Percentiles rank a stretch among this genome's conserved stretches.
Evolutionary conservation across 2,113 vertebrate species (phyloP).

Genomic region (Mustela lutreola): DNA sequence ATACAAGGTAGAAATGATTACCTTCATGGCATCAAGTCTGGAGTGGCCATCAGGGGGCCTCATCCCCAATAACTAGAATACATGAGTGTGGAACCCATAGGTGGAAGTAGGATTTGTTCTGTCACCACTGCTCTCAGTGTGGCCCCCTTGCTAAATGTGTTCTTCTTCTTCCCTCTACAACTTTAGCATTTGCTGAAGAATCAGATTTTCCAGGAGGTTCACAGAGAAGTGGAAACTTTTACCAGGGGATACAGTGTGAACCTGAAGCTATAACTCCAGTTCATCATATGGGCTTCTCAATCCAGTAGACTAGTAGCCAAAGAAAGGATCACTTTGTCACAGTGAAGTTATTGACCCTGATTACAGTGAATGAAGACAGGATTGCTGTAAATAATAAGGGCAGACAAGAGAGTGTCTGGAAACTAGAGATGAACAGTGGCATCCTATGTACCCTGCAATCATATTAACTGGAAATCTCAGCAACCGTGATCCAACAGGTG

Average conservation of each 20-base stretch:
- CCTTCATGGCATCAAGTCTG: background rate
- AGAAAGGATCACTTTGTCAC: background rate
- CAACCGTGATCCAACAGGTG: background rate
- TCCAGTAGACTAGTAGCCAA: background rate
- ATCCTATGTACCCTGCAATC: background rate
- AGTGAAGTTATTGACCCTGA: background rate
- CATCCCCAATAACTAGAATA: background rate
- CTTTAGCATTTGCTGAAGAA: background rate
- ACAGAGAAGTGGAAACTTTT: background rate
- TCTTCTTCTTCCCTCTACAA: background rate
- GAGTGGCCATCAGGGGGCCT: background rate
- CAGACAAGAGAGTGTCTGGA: background rate
- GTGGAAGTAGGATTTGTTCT: background rate
- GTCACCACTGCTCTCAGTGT: background rate
- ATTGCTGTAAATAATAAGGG: background rate
- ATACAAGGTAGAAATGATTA: background rate
- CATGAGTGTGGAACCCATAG: background rate
- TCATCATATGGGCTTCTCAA: background rate
- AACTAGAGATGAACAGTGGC: background rate
- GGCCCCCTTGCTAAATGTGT: background rate
- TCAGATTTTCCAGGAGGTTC: background rate
- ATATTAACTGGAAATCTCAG: constrained; percentile 41
- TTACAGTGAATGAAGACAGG: background rate
- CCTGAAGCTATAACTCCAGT: background rate
- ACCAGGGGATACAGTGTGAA: background rate